Evolutionary conservation across 2,113 vertebrate genomes (phyloP).

Genomic region (Micronycteris hirsuta): DNA sequence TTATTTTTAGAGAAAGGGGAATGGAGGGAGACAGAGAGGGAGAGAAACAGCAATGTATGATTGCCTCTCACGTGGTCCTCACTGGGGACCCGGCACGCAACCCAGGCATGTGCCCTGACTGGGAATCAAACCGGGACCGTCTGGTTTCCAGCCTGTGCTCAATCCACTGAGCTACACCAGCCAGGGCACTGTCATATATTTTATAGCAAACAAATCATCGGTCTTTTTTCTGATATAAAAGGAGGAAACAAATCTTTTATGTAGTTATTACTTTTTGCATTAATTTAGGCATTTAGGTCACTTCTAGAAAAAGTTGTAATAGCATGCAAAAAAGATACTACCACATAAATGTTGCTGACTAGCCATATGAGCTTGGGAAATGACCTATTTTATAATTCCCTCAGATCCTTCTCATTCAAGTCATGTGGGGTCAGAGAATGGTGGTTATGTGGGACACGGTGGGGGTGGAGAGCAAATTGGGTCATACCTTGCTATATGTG

Average conservation of each 20-base stretch:
- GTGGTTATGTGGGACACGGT: too few relatives aligned
- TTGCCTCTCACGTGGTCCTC: too few relatives aligned
- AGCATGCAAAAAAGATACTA: background rate
- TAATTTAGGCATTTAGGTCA: background rate
- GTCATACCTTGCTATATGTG: background rate
- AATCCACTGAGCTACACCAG: too few relatives aligned
- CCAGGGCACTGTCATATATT: background rate
- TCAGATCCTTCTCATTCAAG: background rate
- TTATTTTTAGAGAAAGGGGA: too few relatives aligned
- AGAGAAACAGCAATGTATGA: too few relatives aligned
- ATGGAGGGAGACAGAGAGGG: too few relatives aligned
- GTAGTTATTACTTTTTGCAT: background rate
- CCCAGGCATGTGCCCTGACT: too few relatives aligned
- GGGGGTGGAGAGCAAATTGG: background rate
- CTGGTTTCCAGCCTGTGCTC: too few relatives aligned
- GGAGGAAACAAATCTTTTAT: background rate
- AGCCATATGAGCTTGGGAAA: background rate
- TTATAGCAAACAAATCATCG: background rate
- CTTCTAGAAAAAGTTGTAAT: background rate
- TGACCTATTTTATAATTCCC: background rate
- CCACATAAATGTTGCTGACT: background rate
- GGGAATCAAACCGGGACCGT: too few relatives aligned
- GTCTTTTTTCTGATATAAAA: background rate
- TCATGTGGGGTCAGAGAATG: background rate
- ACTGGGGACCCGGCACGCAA: too few relatives aligned